phyloP scores from a whole-genome alignment of 2,888 invertebrate species.

The Mythimna pallens region DNA sequence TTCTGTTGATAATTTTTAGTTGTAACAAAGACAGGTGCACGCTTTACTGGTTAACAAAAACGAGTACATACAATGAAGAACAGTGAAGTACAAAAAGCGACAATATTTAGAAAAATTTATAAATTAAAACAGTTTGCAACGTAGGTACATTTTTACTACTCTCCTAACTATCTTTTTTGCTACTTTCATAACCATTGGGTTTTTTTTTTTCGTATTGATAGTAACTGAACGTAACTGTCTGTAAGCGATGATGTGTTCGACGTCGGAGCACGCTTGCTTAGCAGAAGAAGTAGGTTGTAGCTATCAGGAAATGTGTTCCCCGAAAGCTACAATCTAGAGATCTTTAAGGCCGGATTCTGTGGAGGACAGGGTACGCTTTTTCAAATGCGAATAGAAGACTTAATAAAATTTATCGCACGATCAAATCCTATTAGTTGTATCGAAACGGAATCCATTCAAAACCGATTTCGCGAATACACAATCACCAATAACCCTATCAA shows the following conservation, averaged over 20 bases:
- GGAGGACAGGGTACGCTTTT: not conserved
- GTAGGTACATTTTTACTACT: not conserved
- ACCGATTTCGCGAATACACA: slow-evolving; percentile 35
- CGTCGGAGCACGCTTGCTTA: too few relatives aligned
- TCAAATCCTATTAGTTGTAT: slow-evolving; percentile 10
- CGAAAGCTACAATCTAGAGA: too few relatives aligned
- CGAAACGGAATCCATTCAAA: slow-evolving; percentile 23
- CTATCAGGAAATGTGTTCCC: too few relatives aligned
- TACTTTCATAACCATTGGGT: not conserved
- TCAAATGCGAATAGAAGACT: not conserved
- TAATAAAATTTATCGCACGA: not conserved
- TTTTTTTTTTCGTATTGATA: not conserved
- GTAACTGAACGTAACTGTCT: too few relatives aligned
- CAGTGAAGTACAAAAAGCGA: slow-evolving; percentile 20
- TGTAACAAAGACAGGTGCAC: slow-evolving; percentile 60
- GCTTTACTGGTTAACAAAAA: slow-evolving; percentile 47
- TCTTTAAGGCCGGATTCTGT: not conserved
- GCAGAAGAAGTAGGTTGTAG: too few relatives aligned
- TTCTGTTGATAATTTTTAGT: slow-evolving; percentile 65
- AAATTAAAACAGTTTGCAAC: not conserved
- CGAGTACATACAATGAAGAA: slow-evolving; percentile 21
- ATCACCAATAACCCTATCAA: slow-evolving; percentile 57
- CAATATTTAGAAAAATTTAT: slow-evolving; percentile 26
- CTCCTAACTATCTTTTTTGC: not conserved
- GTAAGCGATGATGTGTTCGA: too few relatives aligned